Base-by-base conservation (phyloP, 2,797 vertebrate species). In the Phaenicophaeus curvirostris region DNA sequence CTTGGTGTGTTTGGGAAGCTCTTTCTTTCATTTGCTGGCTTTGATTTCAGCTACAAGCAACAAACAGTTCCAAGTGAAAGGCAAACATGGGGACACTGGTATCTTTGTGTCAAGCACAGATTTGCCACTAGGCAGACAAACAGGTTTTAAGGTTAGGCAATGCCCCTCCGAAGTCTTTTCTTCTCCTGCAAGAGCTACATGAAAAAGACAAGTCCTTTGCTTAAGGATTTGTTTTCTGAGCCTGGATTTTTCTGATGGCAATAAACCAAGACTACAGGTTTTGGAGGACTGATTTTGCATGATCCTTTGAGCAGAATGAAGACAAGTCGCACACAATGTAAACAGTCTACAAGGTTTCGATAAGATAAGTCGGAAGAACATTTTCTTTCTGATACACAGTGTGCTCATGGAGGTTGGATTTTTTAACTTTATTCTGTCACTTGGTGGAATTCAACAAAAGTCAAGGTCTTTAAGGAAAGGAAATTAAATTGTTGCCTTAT, bases 81-180 rank as follows among this genome's bases (percentile, higher is more conserved):
- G 63, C 39, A 69, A 76, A 11, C 25, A 27, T 0, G 4, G 59
- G 19, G 28, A 54, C 69, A 59, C 58, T 62, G 4, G 1, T 51
- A 31, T 63, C 28, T 50, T 57, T 57, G 44, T 74, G 92, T 94
- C 87, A 88, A 90, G 48, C 42, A 89, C 59, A 94, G 71, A 92
- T 84, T 91, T 69, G 77, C 89, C 81, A 85, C 15, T 5, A 63
- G 73, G 89, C 81, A 96, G 72, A 96, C 66, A 93, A 90, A 51
- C 25, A 90, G 37, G 54, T 94, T 93, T 90, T 89, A 59, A 77
- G 67, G 69, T 75, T 85, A 90, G 79, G 78, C 66, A 89, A 63
- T 61, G 39, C 27, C 59, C 90, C 39, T 31, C 53, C 76, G 72
- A 97, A 90, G 46, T 75, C 69, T 79, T 87, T 87, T 50, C 42